Evolutionary conservation across 2,888 invertebrate genomes (phyloP), one percentile per base, ranked within the genome.

Genomic region (Ferrisia virgata): DNA sequence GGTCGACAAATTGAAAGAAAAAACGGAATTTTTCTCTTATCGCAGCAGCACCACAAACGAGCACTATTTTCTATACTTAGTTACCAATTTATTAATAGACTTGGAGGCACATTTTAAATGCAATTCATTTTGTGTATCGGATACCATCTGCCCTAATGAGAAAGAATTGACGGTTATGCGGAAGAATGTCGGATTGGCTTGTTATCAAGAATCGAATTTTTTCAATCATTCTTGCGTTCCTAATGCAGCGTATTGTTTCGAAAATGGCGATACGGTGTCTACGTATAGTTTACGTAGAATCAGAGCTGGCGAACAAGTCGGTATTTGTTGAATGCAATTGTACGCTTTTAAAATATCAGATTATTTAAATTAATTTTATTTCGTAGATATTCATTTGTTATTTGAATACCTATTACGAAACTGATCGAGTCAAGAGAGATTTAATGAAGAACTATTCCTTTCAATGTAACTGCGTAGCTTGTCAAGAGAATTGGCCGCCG

Each of bases 181-280:
- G 18, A 84, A 84, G 33, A 84, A 64, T 84, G 79, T 84, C 64
- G 84, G 84, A n/a, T 39, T 84, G n/a, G 78, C 84, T n/a, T 84
- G 79, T 39, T 84, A 79, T 84, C 43, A 72, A 36, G 47, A 79
- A 18, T 47, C 79, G 47, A 84, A 84, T 39, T 84, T 84, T 15
- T 84, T 84, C 39, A 84, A 84, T n/a, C 84, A 84, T 40, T 84
- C 84, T 5, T 84, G 84, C 79, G 79, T 84, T 33, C 84, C 84
- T 2, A 84, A 84, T 28, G 84, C 79, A 2, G 64, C 84, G 1
- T 84, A 79, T 40, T 36, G 79, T n/a, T 84, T 84, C 53, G 53
- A 84, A 79, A 79, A 39, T 25, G 84, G 84, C 28, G 84, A 84
- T 79, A 84, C 78, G 5, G 79, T 79, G 5, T 79, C 79, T 18